Evolutionary conservation across 2,797 vertebrate genomes (phyloP), one percentile per base, ranked within the genome.

Genomic region (Erethizon dorsatum): DNA sequence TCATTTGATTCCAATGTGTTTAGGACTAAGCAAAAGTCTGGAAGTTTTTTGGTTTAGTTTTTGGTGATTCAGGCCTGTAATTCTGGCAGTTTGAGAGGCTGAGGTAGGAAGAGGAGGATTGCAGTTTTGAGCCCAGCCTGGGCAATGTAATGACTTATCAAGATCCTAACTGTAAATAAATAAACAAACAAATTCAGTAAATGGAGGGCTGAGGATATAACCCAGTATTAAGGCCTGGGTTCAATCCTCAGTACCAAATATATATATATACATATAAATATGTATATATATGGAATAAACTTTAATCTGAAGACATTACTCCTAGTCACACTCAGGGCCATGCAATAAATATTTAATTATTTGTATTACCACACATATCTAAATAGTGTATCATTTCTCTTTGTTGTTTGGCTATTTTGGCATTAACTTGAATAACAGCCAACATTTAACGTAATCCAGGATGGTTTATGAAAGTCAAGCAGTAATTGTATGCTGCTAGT

Each of bases 1-100:
- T 28, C 47, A n/a, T 8, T 78, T 93, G 50, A 61, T 88, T 93
- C 56, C 65, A 65, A 22, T 45, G 17, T 52, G 31, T 82, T 37
- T 94, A 88, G 87, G 67, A 83, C 45, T 57, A 87, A 85, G n/a
- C 59, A 83, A 83, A 83, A 80, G 63, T n/a, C 41, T 92, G n/a
- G 6, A 91, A 41, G 6, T 90, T 71, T 92, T 90, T 88, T 89
- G 73, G 26, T 65, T 73, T 87, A 79, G 69, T 22, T 69, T 69
- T 69, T 41, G 24, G 11, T 75, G 71, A 75, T 28, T 75, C 41
- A 75, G 41, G 20, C 41, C 41, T 47, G 41, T 47, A 47, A 75
- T 47, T 26, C 71, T 24, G 11, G 71, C 41, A 75, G 41, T 47
- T 26, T 75, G 41, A 47, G 41, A 75, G 41, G 71, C 71, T 73